phyloP scores from a whole-genome alignment of 1,140 invertebrate species.

The Sminthurides bifidus region DNA sequence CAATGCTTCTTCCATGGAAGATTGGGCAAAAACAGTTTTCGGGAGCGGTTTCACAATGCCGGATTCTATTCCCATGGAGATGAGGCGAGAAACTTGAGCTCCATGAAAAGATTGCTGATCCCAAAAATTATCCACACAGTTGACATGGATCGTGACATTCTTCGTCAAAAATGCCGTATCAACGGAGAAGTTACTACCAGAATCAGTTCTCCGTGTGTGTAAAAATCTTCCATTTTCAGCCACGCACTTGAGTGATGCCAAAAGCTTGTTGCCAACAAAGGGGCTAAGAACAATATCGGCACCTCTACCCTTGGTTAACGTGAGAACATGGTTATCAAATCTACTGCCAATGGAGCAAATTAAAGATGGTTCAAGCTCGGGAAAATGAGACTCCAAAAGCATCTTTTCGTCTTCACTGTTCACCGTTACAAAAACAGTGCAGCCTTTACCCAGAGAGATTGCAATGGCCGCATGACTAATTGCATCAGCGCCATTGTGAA shows the following conservation, averaged over 20 bases:
- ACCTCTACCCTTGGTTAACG: slow-evolving; percentile 48
- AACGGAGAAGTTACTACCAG: too few relatives aligned
- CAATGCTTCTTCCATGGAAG: too few relatives aligned
- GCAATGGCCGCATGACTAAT: slow-evolving; percentile 68
- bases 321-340: slow-evolving; percentile 57
- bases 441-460: slow-evolving; percentile 50
- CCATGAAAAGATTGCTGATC: too few relatives aligned
- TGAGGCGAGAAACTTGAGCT: too few relatives aligned
- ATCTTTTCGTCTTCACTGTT: slow-evolving; percentile 55
- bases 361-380: slow-evolving; percentile 51
- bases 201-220: slow-evolving; percentile 54
- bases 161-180: too few relatives aligned
- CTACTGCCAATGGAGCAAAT: slow-evolving; percentile 53
- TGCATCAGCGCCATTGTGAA: slow-evolving; percentile 86
- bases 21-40: too few relatives aligned
- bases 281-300: slow-evolving; percentile 69
- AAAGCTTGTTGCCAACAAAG: slow-evolving; percentile 62
- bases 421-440: slow-evolving; percentile 58
- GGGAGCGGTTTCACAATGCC: too few relatives aligned
- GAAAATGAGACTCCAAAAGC: slow-evolving; percentile 50
- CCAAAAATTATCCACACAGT: too few relatives aligned
- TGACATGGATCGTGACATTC: too few relatives aligned
- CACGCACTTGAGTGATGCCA: slow-evolving; percentile 54
- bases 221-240: slow-evolving; percentile 49
- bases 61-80: too few relatives aligned